phyloP scores from a whole-genome alignment of 2,888 invertebrate species.

The Cephus runcator region DNA sequence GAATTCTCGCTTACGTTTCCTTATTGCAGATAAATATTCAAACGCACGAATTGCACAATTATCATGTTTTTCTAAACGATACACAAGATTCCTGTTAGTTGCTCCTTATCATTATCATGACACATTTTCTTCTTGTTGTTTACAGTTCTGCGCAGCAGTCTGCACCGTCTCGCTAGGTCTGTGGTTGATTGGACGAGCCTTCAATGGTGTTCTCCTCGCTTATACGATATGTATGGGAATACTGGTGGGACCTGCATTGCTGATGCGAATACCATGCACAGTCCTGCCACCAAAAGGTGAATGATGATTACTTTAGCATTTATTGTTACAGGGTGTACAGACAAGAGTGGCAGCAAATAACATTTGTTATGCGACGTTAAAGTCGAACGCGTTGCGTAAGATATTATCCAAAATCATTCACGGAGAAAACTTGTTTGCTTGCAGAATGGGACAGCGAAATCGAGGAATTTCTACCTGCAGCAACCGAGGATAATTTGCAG shows the following conservation, averaged over 20 bases:
- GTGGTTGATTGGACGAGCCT: slow-evolving; percentile 54
- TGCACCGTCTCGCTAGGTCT: slow-evolving; percentile 50
- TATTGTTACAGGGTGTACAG: neutral
- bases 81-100: neutral
- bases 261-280: slow-evolving; percentile 47
- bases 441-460: slow-evolving; percentile 63
- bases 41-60: neutral
- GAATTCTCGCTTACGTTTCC: neutral
- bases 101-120: neutral
- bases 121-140: slow-evolving; percentile 3
- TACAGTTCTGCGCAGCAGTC: slow-evolving; percentile 56
- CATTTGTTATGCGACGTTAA: neutral
- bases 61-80: neutral
- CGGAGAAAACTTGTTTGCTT: neutral
- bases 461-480: slow-evolving; percentile 63
- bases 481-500: slow-evolving; percentile 60
- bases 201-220: slow-evolving; percentile 52
- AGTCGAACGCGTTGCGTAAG: slow-evolving; percentile 18
- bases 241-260: slow-evolving; percentile 51
- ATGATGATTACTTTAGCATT: neutral
- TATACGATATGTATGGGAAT: slow-evolving; percentile 55
- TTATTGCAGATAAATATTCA: neutral
- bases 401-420: neutral
- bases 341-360: neutral
- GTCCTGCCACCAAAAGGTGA: slow-evolving; percentile 52